These are phyloP conservation scores for Brienomyrus brachyistius DNA, from an alignment of 2,113 vertebrate genomes.

Conservation along the genomic window DNA sequence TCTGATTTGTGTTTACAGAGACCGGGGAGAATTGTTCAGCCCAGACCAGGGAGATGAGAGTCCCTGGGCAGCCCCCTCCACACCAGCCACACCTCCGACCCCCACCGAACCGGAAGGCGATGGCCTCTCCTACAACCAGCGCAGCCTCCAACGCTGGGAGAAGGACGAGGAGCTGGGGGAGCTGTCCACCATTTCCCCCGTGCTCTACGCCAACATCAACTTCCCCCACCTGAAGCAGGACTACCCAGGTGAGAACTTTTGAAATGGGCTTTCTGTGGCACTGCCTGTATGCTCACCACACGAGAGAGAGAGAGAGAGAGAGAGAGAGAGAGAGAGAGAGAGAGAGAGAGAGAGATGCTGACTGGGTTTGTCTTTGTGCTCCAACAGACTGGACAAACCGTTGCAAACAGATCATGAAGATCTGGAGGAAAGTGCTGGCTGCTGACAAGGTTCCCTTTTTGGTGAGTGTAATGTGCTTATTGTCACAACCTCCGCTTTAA, in stretches of 20 bases:
- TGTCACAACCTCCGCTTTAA: not conserved
- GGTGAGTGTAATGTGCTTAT: conserved; percentile 61
- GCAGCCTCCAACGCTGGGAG: conserved; percentile 96
- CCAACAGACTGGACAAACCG: conserved; percentile 88
- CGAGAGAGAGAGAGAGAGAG: not conserved
- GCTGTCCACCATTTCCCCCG: conserved; percentile 93
- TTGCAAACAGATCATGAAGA: conserved; percentile 99
- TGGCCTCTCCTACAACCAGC: conserved; percentile 93
- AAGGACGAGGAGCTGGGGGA: conserved; percentile 95
- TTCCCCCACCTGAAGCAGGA: conserved; percentile 92
- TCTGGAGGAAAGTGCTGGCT: conserved; percentile 95
- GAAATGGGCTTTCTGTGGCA: not conserved
- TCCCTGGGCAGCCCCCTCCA: conserved; percentile 87
- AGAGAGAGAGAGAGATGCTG: not conserved
- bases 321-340: no score
- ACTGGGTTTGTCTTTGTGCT: not conserved
- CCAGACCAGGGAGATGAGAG: conserved; percentile 92
- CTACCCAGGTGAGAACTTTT: conserved; percentile 76
- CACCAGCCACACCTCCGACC: conserved; percentile 85
- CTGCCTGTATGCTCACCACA: not conserved
- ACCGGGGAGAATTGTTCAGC: conserved; percentile 88
- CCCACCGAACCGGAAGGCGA: conserved; percentile 86
- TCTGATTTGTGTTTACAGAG: conserved; percentile 53
- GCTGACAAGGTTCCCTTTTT: conserved; percentile 93
- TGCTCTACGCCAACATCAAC: conserved; percentile 97